Evolutionary conservation across 2,888 invertebrate species (phyloP).

Genomic region (Deroplatys truncata): DNA sequence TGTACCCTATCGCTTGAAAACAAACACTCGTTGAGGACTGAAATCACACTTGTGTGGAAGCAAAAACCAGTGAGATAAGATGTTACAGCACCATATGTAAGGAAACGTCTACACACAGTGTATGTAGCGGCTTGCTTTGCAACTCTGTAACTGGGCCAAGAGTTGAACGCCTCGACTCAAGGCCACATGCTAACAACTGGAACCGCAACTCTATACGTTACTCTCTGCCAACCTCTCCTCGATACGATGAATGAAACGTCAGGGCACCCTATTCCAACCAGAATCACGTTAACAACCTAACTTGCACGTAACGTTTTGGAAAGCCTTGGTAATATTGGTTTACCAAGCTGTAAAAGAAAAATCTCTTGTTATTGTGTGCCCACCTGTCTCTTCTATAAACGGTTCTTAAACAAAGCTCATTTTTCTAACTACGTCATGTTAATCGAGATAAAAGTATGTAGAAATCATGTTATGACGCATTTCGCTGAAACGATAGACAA

Average conservation of each 20-base stretch:
- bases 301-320: no score
- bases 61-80: background rate
- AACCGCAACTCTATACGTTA: background rate
- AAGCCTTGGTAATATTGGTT: no score
- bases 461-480: no score
- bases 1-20: no score
- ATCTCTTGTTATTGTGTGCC: no score
- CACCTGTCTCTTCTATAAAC: no score
- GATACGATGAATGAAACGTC: background rate
- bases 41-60: background rate
- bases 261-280: background rate
- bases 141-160: conserved; percentile 45
- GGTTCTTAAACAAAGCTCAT: no score
- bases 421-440: no score
- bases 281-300: no score
- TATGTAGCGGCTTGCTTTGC: background rate
- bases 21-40: background rate
- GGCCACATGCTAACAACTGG: conserved; percentile 7
- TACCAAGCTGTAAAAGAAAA: no score
- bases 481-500: no score
- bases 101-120: background rate
- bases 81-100: conserved; percentile 6
- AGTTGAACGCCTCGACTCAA: conserved; percentile 45
- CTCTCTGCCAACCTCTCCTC: background rate
- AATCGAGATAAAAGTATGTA: no score